A percentile compares a stretch with the other conserved stretches of the same genome.
These are phyloP conservation scores for Stenodema calcarata DNA, from an alignment of 2,888 invertebrate genomes.

Conservation along the genomic window DNA sequence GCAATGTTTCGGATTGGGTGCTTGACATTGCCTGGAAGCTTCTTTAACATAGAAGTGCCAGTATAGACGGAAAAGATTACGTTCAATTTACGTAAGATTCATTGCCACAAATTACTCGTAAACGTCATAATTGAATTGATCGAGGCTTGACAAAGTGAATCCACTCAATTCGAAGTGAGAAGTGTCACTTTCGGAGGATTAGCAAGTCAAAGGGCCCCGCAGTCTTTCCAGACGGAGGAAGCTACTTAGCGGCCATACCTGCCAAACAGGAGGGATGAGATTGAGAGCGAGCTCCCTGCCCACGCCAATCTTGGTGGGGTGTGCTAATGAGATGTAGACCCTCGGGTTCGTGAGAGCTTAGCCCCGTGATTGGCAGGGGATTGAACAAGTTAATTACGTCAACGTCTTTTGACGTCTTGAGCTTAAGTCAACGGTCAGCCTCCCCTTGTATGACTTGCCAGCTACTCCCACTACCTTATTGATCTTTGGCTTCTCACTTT, in stretches of 20 bases:
- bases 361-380: constrained; percentile 35
- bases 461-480: not conserved
- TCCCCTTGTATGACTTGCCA: not conserved
- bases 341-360: constrained; percentile 16
- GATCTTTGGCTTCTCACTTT: not conserved
- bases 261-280: constrained; percentile 19
- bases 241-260: constrained; percentile 46
- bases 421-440: constrained; percentile 44
- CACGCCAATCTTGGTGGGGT: constrained; percentile 35
- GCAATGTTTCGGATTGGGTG: no score
- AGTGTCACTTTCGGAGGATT: constrained; percentile 25
- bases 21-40: no score
- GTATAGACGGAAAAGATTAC: no score
- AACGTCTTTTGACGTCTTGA: constrained; percentile 46
- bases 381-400: constrained; percentile 49
- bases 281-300: not conserved
- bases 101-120: not conserved
- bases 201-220: constrained; percentile 42
- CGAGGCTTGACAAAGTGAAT: not conserved
- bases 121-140: not conserved
- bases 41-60: no score
- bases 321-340: constrained; percentile 45
- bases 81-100: no score
- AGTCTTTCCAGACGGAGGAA: constrained; percentile 12
- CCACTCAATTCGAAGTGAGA: not conserved